phyloP scores from a whole-genome alignment of 2,888 invertebrate genomes.

The Gryllus longicercus region DNA sequence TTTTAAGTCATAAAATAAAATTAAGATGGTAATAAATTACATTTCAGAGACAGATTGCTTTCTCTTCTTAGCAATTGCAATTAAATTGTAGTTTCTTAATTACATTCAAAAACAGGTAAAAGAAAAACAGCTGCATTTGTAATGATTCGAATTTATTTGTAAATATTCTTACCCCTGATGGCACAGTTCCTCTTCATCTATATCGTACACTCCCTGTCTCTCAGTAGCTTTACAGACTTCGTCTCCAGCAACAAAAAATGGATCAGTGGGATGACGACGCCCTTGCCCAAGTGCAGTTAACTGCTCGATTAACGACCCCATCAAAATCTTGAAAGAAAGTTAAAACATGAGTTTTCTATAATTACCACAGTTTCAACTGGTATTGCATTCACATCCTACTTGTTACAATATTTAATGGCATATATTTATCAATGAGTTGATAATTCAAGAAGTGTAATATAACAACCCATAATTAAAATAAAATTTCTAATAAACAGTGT shows the following conservation, averaged over 20 bases:
- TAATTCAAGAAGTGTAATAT: too few relatives aligned
- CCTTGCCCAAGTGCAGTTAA: slow-evolving; percentile 47
- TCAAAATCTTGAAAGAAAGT: neutral
- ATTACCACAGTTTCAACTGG: too few relatives aligned
- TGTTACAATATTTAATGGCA: too few relatives aligned
- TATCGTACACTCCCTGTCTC: slow-evolving; percentile 52
- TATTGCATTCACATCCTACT: too few relatives aligned
- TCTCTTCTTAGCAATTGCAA: slow-evolving; percentile 34
- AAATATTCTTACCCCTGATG: slow-evolving; percentile 52
- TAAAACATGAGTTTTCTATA: too few relatives aligned
- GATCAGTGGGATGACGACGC: slow-evolving; percentile 50
- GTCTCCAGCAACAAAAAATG: slow-evolving; percentile 52
- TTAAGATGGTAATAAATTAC: too few relatives aligned
- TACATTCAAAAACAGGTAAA: neutral
- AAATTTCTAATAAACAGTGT: too few relatives aligned
- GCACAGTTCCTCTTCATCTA: slow-evolving; percentile 57
- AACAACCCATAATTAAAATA: too few relatives aligned
- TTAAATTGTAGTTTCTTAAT: neutral
- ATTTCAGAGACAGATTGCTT: slow-evolving; percentile 35
- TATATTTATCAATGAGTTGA: too few relatives aligned
- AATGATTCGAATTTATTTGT: neutral
- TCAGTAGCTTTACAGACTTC: slow-evolving; percentile 44
- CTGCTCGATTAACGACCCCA: neutral
- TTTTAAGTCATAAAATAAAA: too few relatives aligned
- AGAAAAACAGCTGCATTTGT: too few relatives aligned